These are phyloP conservation scores for Drosophila saltans DNA, from an alignment of 1,140 invertebrate genomes.

Conservation along the genomic window DNA sequence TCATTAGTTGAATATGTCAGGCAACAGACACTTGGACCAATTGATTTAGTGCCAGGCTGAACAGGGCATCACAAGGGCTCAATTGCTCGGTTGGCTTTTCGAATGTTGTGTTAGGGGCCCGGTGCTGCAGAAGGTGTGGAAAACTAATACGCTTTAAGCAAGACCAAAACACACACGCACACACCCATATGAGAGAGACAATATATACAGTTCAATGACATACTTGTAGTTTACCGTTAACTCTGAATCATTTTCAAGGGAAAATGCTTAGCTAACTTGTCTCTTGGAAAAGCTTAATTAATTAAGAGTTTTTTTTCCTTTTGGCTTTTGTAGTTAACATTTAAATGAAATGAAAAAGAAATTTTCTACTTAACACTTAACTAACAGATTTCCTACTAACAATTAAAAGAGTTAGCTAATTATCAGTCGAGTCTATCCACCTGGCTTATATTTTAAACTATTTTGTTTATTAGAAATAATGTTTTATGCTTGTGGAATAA, in stretches of 20 bases:
- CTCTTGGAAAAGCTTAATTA: constrained; percentile 7
- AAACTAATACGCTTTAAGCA: constrained; percentile 24
- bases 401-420: too few relatives aligned
- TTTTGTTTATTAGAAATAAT: too few relatives aligned
- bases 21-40: constrained; percentile 58
- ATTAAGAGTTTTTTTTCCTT: not conserved
- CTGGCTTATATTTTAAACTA: too few relatives aligned
- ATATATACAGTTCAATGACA: constrained; percentile 30
- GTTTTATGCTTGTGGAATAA: too few relatives aligned
- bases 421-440: too few relatives aligned
- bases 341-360: not conserved
- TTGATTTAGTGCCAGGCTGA: constrained; percentile 53
- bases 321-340: not conserved
- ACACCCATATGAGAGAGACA: constrained; percentile 19
- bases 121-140: constrained; percentile 5
- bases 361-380: too few relatives aligned
- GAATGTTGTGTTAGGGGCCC: not conserved
- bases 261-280: constrained; percentile 2
- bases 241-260: constrained; percentile 19
- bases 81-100: constrained; percentile 13
- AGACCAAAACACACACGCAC: constrained; percentile 12
- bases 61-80: not conserved
- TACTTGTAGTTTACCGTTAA: not conserved
- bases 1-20: constrained; percentile 61
- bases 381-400: too few relatives aligned